Conservation (phyloP, 2,888 invertebrate genomes). For the Leucoma salicis region DNA sequence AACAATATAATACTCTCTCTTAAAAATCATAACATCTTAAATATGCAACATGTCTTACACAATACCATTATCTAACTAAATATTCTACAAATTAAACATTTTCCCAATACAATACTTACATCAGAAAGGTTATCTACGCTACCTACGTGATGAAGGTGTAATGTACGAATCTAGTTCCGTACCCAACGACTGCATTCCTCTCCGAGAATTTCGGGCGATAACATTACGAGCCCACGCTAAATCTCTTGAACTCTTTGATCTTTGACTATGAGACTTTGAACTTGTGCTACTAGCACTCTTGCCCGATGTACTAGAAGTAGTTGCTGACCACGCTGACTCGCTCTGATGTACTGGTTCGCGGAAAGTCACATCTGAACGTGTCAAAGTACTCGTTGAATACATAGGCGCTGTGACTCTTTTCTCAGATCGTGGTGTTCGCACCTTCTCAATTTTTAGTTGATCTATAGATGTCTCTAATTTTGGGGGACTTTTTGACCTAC, state of each 20-base stretch:
- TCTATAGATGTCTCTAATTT: conserved; percentile 60
- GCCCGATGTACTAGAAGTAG: conserved; percentile 43
- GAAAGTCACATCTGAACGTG: conserved; percentile 45
- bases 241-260: conserved; percentile 48
- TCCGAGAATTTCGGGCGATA: conserved; percentile 36
- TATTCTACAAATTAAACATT: conserved; percentile 45
- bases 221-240: conserved; percentile 62
- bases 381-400: conserved; percentile 53
- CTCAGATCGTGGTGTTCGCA: conserved; percentile 7
- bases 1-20: not conserved
- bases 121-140: conserved; percentile 15
- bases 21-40: conserved; percentile 51
- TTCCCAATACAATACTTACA: conserved; percentile 38
- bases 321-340: conserved; percentile 48
- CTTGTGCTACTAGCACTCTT: conserved; percentile 46
- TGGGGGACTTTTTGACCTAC: conserved; percentile 53
- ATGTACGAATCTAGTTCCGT: conserved; percentile 54
- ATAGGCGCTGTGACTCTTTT: conserved; percentile 27
- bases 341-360: conserved; percentile 37
- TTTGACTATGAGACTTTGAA: conserved; percentile 46
- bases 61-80: conserved; percentile 42
- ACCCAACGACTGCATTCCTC: conserved; percentile 31
- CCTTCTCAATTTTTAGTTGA: conserved; percentile 51
- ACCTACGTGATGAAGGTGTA: conserved; percentile 36
- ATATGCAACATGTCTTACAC: conserved; percentile 50